Evolutionary conservation across 2,797 vertebrate genomes (phyloP).

Genomic region (Sebastes minor): DNA sequence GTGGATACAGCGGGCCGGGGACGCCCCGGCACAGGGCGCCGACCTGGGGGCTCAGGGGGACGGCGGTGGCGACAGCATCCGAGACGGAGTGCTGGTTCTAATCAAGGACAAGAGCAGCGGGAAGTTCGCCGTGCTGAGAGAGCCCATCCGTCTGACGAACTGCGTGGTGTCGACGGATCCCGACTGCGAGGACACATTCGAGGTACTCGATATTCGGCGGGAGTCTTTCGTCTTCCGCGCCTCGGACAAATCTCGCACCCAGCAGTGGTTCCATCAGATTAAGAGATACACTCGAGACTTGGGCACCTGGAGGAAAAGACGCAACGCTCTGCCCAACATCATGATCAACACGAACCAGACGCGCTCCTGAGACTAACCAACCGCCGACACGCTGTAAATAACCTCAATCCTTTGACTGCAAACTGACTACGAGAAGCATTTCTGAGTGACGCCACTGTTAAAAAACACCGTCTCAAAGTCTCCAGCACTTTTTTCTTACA

Average conservation of each 20-base stretch:
- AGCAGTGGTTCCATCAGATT: conserved; percentile 93
- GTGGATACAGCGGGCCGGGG: conserved; percentile 77
- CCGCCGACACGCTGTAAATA: conserved; percentile 66
- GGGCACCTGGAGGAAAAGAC: conserved; percentile 91
- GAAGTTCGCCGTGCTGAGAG: conserved; percentile 90
- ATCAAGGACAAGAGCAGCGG: conserved; percentile 94
- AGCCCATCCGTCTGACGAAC: conserved; percentile 90
- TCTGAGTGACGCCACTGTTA: conserved; percentile 37
- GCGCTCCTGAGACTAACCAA: conserved; percentile 78
- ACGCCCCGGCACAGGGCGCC: conserved; percentile 47
- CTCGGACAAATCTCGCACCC: conserved; percentile 87
- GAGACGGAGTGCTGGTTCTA: conserved; percentile 89
- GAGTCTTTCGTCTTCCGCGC: conserved; percentile 92
- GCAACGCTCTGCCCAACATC: conserved; percentile 93
- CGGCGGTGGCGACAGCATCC: conserved; percentile 78
- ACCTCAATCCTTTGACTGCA: conserved; percentile 23
- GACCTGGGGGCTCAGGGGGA: conserved; percentile 65
- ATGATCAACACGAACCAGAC: conserved; percentile 91
- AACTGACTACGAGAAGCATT: conserved; percentile 29
- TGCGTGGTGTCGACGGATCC: conserved; percentile 91
- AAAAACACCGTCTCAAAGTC: conserved; percentile 31
- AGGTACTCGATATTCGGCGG: conserved; percentile 90
- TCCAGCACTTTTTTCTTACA: conserved; percentile 73
- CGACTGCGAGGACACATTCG: conserved; percentile 90
- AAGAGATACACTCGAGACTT: conserved; percentile 87